Evolutionary conservation across 2,113 vertebrate species (phyloP).

Genomic region (Vidua chalybeata): DNA sequence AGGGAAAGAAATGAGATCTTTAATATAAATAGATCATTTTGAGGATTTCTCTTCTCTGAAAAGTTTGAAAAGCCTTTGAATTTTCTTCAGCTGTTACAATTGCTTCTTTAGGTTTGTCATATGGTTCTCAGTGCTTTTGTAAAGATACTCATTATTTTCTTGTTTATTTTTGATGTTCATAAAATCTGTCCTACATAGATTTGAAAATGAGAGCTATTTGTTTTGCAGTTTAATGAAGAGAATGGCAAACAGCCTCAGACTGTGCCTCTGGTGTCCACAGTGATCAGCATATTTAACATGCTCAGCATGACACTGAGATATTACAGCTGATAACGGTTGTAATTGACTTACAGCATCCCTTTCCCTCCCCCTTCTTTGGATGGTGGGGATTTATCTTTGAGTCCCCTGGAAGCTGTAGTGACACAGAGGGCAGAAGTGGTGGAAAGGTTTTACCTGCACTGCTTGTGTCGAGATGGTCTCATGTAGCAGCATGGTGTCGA

Average conservation of each 20-base stretch:
- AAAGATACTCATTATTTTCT: constrained; percentile 58
- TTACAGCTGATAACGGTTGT: constrained; percentile 78
- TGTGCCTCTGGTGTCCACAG: constrained; percentile 78
- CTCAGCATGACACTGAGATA: constrained; percentile 85
- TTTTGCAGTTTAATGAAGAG: constrained; percentile 85
- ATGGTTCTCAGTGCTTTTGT: background rate
- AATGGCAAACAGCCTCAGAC: constrained; percentile 75
- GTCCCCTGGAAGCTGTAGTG: constrained; percentile 3
- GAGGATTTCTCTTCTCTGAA: background rate
- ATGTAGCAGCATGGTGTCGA: rapidly evolving
- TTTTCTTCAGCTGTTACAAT: constrained; percentile 14
- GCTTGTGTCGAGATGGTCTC: background rate
- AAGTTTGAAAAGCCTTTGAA: constrained; percentile 38
- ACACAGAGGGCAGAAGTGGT: background rate
- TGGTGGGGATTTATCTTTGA: constrained; percentile 42
- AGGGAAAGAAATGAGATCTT: background rate
- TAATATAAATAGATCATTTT: constrained; percentile 49
- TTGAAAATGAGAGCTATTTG: constrained; percentile 73
- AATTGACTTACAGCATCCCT: constrained; percentile 79
- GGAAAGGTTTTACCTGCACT: background rate
- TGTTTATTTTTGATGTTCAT: constrained; percentile 62
- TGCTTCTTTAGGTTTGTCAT: constrained; percentile 16
- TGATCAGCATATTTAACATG: constrained; percentile 84
- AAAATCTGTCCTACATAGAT: constrained; percentile 57
- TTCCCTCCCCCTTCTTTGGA: background rate